Percentiles rank a stretch among this genome's conserved stretches.
phyloP scores from a whole-genome alignment of 2,113 vertebrate genomes.

The Anarrhichthys ocellatus region DNA sequence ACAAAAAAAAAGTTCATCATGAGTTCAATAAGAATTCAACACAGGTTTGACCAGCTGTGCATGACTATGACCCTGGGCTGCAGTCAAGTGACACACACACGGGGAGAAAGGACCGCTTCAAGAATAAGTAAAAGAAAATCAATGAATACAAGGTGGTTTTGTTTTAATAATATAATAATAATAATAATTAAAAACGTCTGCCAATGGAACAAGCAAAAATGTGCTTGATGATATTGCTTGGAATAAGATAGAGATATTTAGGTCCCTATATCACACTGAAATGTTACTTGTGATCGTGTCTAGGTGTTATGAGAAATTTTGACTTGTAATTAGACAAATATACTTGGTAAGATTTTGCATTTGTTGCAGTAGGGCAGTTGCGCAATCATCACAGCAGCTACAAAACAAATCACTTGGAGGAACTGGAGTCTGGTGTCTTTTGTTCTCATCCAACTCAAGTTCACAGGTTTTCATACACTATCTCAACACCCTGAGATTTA shows the following conservation, averaged over 20 bases:
- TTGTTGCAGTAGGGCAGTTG: background rate
- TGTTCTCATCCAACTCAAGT: slow-evolving; percentile 7
- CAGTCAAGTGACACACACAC: background rate
- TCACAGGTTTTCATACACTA: slow-evolving; percentile 61
- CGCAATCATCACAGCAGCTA: slow-evolving; percentile 7
- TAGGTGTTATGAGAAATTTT: background rate
- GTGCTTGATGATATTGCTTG: background rate
- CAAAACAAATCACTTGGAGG: background rate
- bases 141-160: background rate
- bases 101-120: background rate
- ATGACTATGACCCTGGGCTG: background rate
- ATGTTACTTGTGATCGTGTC: background rate
- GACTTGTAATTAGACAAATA: background rate
- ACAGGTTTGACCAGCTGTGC: slow-evolving; percentile 12
- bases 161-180: background rate
- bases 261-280: background rate
- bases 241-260: background rate
- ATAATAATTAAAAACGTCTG: too few relatives aligned
- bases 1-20: background rate
- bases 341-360: background rate
- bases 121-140: background rate
- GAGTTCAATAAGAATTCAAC: slow-evolving; percentile 9
- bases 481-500: slow-evolving; percentile 43
- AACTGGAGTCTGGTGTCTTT: background rate
- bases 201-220: background rate